Base-by-base conservation (phyloP, 2,888 invertebrate species). In the Timema podura region DNA sequence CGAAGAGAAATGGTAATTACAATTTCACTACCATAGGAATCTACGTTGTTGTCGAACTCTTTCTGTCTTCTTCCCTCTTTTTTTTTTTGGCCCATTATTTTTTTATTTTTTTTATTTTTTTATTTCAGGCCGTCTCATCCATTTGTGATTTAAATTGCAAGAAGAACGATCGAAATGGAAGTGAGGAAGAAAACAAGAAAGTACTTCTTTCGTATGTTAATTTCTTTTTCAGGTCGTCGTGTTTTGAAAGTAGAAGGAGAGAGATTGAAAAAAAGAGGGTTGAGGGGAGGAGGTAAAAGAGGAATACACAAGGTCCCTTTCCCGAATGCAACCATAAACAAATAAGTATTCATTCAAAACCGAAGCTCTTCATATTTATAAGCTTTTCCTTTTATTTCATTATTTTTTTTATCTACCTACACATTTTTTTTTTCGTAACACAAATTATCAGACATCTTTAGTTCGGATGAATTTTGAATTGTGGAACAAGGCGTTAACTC, bases 71-170 rank as follows among this genome's bases (percentile, higher is more conserved):
- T 49, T 30, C 15, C 51, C 49, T 13, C 44, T 5, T 51, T 30
- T 9, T 57, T 57, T 57, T 30, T 13, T 13, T n/a, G 5, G 5
- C 15, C 57, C 57, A 15, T 57, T 57, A 15, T 57, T 13, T 6
- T 13, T 57, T 10, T 13, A 5, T 10, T 30, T 9, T 45, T 45
- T 16, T 59, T 44, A 15, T 44, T 9, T 44, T 13, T 7, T 45
- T 61, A 30, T 61, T 45, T 54, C 16, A 30, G 45, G 16, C 57
- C 61, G 44, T 61, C 68, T 65, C 69, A 57, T 69, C 68, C 69
- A 69, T 69, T 65, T 69, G 65, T 69, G 69, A 69, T 69, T 69
- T 69, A 69, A 69, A 69, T 69, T 65, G 64, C 48, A 64, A 47
- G 68, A 13, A 48, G 59, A 16, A 30, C 68, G 48, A 64, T 48